Conservation (phyloP, 1,140 invertebrate species). For the Zaprionus lachaisei region DNA sequence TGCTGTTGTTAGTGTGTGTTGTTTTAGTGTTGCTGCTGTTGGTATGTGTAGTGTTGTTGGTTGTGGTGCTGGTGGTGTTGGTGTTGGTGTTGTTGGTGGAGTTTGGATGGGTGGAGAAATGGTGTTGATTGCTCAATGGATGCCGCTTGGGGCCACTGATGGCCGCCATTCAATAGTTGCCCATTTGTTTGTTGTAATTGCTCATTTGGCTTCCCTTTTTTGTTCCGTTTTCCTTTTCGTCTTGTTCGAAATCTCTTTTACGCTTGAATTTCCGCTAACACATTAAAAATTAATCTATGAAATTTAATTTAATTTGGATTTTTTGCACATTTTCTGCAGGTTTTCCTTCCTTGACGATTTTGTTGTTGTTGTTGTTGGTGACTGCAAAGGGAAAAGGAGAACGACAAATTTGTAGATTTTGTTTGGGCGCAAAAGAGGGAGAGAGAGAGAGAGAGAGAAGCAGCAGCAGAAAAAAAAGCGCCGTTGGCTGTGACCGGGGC, state of each 20-base stretch:
- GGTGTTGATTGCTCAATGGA: slow-evolving; percentile 85
- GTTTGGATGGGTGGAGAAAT: slow-evolving; percentile 70
- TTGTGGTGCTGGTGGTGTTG: slow-evolving; percentile 11
- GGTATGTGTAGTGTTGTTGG: slow-evolving; percentile 12
- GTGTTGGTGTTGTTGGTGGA: slow-evolving; percentile 72
- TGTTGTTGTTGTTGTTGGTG: slow-evolving; percentile 5
- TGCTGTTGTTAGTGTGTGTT: slow-evolving; percentile 14
- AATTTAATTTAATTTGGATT: slow-evolving; percentile 36
- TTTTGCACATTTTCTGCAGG: slow-evolving; percentile 4
- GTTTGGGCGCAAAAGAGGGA: slow-evolving; percentile 24
- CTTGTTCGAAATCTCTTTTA: slow-evolving; percentile 23
- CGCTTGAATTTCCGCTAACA: slow-evolving; percentile 26
- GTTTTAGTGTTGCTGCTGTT: slow-evolving; percentile 17
- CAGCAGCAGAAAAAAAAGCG: slow-evolving; percentile 49
- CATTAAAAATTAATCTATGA: slow-evolving; percentile 40
- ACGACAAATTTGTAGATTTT: slow-evolving; percentile 31
- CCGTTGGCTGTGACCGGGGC: slow-evolving; percentile 62
- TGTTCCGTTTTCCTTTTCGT: slow-evolving; percentile 33
- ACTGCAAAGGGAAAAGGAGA: slow-evolving; percentile 28
- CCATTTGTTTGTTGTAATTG: slow-evolving; percentile 66
- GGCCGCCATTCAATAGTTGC: slow-evolving; percentile 89
- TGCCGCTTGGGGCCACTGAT: slow-evolving; percentile 91
- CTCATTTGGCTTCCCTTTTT: slow-evolving; percentile 42
- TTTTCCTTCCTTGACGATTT: neutral
- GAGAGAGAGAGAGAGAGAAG: slow-evolving; percentile 29